Conservation (phyloP, 2,113 vertebrate genomes). For the Numenius arquata region DNA sequence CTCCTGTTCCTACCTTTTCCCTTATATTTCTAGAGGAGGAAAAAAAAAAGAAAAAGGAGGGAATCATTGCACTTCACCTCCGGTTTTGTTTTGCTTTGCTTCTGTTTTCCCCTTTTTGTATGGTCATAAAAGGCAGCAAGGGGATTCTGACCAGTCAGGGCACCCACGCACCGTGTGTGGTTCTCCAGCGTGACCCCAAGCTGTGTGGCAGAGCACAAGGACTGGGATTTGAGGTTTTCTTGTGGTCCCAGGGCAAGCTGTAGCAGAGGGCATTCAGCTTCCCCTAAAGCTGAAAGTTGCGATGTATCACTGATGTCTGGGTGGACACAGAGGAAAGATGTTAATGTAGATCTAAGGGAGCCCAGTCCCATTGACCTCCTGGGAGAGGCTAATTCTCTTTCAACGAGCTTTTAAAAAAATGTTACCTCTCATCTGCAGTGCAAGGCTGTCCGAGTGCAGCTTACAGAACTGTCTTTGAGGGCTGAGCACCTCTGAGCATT, state of each 20-base stretch:
- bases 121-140: neutral
- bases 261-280: neutral
- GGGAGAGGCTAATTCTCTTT: neutral
- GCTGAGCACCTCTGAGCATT: neutral
- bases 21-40: neutral
- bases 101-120: neutral
- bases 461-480: neutral
- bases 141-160: neutral
- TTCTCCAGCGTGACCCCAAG: neutral
- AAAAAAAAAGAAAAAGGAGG: neutral
- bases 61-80: neutral
- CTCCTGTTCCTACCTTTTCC: neutral
- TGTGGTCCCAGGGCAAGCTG: neutral
- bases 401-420: neutral
- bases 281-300: neutral
- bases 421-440: neutral
- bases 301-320: neutral
- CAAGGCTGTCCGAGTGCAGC: neutral
- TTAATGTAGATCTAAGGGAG: neutral
- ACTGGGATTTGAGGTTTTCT: neutral
- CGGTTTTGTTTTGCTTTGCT: neutral
- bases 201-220: neutral
- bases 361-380: neutral
- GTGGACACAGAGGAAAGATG: neutral
- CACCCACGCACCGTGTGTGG: accelerated